These are phyloP conservation scores for Anaspis maculata DNA, from an alignment of 2,888 invertebrate genomes.

Conservation along the genomic window DNA sequence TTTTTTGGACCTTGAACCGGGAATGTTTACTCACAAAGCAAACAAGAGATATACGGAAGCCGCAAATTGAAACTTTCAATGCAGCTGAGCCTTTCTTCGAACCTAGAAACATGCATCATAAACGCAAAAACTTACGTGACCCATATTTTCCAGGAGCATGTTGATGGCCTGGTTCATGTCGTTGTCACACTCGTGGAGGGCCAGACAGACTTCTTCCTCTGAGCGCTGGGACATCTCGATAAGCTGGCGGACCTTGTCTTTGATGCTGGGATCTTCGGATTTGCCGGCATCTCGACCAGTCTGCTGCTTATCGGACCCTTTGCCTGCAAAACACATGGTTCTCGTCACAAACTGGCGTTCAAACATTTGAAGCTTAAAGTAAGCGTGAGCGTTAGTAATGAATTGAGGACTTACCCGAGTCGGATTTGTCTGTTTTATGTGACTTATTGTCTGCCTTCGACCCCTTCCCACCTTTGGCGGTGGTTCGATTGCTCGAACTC, in stretches of 20 bases:
- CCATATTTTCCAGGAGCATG: slow-evolving; percentile 67
- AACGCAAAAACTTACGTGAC: slow-evolving; percentile 47
- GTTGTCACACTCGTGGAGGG: slow-evolving; percentile 87
- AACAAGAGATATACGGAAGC: too few species aligned
- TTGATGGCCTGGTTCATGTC: slow-evolving; percentile 78
- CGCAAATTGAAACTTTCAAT: too few species aligned
- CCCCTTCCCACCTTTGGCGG: slow-evolving; percentile 53
- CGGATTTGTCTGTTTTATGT: slow-evolving; percentile 40
- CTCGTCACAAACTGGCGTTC: too few species aligned
- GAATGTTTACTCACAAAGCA: too few species aligned
- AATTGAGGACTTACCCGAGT: slow-evolving; percentile 33
- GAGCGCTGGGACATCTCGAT: slow-evolving; percentile 86
- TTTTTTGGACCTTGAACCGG: too few species aligned
- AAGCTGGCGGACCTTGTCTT: slow-evolving; percentile 68
- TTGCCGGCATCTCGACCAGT: slow-evolving; percentile 31
- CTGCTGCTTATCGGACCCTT: slow-evolving; percentile 35
- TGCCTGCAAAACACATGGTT: too few species aligned
- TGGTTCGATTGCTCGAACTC: slow-evolving; percentile 63
- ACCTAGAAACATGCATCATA: too few species aligned
- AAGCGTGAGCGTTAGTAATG: too few species aligned
- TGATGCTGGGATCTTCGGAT: slow-evolving; percentile 52
- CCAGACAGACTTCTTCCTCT: slow-evolving; percentile 86
- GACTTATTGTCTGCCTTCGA: slow-evolving; percentile 37
- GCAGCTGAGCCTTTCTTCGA: too few species aligned
- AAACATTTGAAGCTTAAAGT: not conserved